Evolutionary conservation across 2,888 invertebrate genomes (phyloP), one percentile per base, ranked within the genome.

Genomic region (Lamellibrachia columna): DNA sequence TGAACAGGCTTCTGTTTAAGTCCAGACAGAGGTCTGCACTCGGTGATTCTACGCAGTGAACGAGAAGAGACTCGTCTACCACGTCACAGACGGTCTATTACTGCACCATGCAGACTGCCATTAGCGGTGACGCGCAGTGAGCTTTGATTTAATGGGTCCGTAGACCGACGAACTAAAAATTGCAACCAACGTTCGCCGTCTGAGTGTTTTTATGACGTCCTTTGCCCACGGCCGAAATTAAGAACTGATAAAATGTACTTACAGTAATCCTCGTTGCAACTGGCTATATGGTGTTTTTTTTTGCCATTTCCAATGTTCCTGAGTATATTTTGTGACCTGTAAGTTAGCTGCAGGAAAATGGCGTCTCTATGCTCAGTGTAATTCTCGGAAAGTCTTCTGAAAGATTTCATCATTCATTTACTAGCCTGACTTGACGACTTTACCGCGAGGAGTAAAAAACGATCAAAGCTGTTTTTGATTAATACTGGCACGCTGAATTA

Each of bases 381-480:
- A 55, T 55, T 55, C 55, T 75, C 22, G 15, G 75, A 75, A 75
- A 15, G n/a, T 75, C 75, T 0, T 75, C 75, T 22, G 75, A 75
- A 60, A 75, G 75, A 75, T 75, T 75, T 75, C 11, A 75, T n/a
- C 75, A 75, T 75, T 75, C 75, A 22, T 75, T 75, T 75, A 75
- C 22, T 3, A 75, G n/a, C 3, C 22, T 0, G 3, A 75, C n/a
- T 40, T 9, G 55, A 55, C 6, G 75, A n/a, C 75, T 6, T 22
- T 75, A 75, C n/a, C n/a, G 75, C 75, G n/a, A 75, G 75, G 6
- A 22, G n/a, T 3, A 15, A n/a, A 6, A 75, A 75, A 75, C 6
- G 75, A n/a, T 40, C 75, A 22, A 6, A n/a, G 11, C 75, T 75
- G 75, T 15, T n/a, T 6, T 75, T 55, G 7, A 9, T 55, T 55